A percentile compares a stretch with the other conserved stretches of the same genome.
Evolutionary conservation across 2,797 vertebrate genomes (phyloP).

Genomic region (Taenioides sp.): DNA sequence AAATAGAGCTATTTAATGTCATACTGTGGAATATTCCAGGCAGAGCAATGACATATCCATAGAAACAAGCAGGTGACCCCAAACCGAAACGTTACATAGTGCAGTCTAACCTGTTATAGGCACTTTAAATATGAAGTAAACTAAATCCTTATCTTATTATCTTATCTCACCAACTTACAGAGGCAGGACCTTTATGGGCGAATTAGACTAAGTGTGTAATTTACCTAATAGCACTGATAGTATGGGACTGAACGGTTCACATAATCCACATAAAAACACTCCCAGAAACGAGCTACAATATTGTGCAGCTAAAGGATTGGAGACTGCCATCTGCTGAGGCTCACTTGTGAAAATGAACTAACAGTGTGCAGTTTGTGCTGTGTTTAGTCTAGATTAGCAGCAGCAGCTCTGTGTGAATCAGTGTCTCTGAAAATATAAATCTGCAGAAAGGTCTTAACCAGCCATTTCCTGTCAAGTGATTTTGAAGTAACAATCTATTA

Average conservation of each 20-base stretch:
- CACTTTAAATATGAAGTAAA: conserved; percentile 9
- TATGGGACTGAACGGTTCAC: conserved; percentile 13
- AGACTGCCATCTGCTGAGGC: conserved; percentile 21
- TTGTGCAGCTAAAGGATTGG: conserved; percentile 14
- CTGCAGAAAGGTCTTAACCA: neutral
- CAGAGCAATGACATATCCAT: no score
- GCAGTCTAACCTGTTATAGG: no score
- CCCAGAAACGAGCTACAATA: conserved; percentile 1
- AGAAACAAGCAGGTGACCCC: no score
- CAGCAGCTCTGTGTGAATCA: neutral
- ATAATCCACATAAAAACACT: conserved; percentile 30
- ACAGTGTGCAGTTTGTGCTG: conserved; percentile 8
- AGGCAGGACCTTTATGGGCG: conserved; percentile 4
- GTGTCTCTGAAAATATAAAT: neutral
- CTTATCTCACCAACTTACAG: neutral
- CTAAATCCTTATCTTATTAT: conserved; percentile 11
- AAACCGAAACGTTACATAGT: no score
- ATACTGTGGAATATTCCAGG: no score
- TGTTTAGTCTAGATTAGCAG: conserved; percentile 12
- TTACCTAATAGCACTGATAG: conserved; percentile 23
- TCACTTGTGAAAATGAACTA: conserved; percentile 11
- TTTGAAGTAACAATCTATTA: neutral
- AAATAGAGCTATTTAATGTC: no score
- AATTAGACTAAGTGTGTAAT: conserved; percentile 22
- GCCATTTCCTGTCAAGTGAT: neutral